phyloP scores from a whole-genome alignment of 2,113 vertebrate genomes.

The Ptychochromis oligacanthus region DNA sequence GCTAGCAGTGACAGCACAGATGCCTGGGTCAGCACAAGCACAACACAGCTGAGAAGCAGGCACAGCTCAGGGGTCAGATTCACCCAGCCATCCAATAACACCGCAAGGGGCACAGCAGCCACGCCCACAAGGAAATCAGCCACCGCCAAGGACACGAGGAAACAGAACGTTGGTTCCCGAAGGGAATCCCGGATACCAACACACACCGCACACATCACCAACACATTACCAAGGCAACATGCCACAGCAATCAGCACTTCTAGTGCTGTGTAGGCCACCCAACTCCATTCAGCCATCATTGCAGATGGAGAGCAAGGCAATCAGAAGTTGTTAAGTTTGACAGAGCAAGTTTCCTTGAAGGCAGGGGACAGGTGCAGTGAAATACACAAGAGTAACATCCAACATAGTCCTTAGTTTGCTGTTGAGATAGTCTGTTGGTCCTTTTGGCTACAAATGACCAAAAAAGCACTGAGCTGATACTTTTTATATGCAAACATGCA shows the following conservation, averaged over 20 bases:
- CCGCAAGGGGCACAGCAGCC: constrained; percentile 68
- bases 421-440: not conserved
- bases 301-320: not conserved
- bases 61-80: constrained; percentile 54
- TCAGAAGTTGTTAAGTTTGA: not conserved
- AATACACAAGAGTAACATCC: not conserved
- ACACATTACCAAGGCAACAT: constrained; percentile 70
- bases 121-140: constrained; percentile 73
- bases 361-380: not conserved
- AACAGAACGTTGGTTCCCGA: constrained; percentile 72
- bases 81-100: constrained; percentile 64
- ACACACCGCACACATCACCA: constrained; percentile 69
- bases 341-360: not conserved
- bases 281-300: constrained; percentile 48
- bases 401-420: constrained; percentile 29
- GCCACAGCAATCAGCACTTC: constrained; percentile 62
- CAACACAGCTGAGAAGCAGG: constrained; percentile 68
- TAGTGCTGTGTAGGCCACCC: constrained; percentile 51
- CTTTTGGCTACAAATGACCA: constrained; percentile 11
- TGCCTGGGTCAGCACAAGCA: constrained; percentile 71
- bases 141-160: constrained; percentile 72
- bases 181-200: constrained; percentile 56
- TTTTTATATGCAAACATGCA: constrained; percentile 55
- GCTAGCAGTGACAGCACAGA: constrained; percentile 73
- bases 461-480: constrained; percentile 13